These are phyloP conservation scores for Symphodus melops DNA, from an alignment of 2,113 vertebrate genomes.

Conservation along the genomic window DNA sequence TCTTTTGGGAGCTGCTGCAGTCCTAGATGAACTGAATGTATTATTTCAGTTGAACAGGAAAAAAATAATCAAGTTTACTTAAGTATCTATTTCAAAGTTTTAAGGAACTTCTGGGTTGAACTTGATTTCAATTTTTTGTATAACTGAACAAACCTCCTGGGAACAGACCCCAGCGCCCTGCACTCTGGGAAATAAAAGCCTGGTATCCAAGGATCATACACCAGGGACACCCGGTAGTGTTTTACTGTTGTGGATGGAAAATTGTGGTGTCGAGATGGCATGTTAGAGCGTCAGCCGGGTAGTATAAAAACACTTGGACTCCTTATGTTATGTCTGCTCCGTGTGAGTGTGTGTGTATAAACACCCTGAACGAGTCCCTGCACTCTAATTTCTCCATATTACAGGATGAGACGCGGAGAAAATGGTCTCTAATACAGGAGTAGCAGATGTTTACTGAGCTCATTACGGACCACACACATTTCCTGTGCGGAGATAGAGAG, in stretches of 20 bases:
- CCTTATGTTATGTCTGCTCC: slow-evolving; percentile 78
- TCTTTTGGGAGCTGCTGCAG: slow-evolving; percentile 32
- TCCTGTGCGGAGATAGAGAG: slow-evolving; percentile 37
- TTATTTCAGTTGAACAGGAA: slow-evolving; percentile 28
- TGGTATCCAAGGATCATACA: slow-evolving; percentile 39
- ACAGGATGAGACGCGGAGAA: slow-evolving; percentile 79
- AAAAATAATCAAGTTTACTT: slow-evolving; percentile 6
- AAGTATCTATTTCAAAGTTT: slow-evolving; percentile 5
- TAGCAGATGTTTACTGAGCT: slow-evolving; percentile 79
- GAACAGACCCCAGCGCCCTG: slow-evolving; percentile 9
- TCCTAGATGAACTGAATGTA: slow-evolving; percentile 35
- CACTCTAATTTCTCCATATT: slow-evolving; percentile 83
- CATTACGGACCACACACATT: slow-evolving; percentile 80
- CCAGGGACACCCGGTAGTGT: slow-evolving; percentile 72
- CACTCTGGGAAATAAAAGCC: slow-evolving; percentile 23
- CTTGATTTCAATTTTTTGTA: neutral
- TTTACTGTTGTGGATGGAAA: slow-evolving; percentile 80
- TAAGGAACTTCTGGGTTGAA: slow-evolving; percentile 13
- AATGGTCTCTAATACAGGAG: slow-evolving; percentile 78
- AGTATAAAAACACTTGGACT: slow-evolving; percentile 80
- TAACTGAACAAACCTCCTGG: slow-evolving; percentile 34
- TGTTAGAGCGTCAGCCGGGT: slow-evolving; percentile 75
- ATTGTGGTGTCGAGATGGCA: slow-evolving; percentile 78
- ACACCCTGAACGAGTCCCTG: slow-evolving; percentile 70
- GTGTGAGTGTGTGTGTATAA: slow-evolving; percentile 65